Evolutionary conservation across 2,797 vertebrate genomes (phyloP), one percentile per base, ranked within the genome.

Genomic region (Syngnathus rostellatus): DNA sequence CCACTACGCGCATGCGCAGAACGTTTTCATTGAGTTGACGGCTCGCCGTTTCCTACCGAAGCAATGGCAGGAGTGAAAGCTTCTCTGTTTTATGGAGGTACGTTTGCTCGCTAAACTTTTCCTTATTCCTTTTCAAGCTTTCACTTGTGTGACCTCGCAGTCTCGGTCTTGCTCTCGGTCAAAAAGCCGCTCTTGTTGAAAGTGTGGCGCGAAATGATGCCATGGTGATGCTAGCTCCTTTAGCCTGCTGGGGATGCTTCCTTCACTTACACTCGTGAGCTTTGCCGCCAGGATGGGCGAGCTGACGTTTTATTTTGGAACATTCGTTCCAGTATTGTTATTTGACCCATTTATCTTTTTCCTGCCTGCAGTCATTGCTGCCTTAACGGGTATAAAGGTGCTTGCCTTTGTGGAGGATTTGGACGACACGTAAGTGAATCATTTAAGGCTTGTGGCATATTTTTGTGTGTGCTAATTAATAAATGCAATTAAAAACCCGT

Each of bases 401-500:
- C 58, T 84, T 1, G 90, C 86, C 0, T 80, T 89, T 61, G 91
- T 92, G 31, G 89, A 92, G 62, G 90, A 92, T 59, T 87, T 92
- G 17, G 91, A 92, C 74, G 90, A 90, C 75, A 87, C 88, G 91
- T 92, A 86, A 91, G 91, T 88, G 80, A 74, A 66, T 48, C 10
- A 12, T 21, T n/a, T 38, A 5, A 64, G 5, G 10, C 21, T 50
- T 63, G 12, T 50, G 8, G 12, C 9, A 46, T 10, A 31, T 45
- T 45, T 41, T 23, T 43, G 14, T 46, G 19, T 53, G n/a, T 43
- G 23, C 14, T 45, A 7, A 43, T 21, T 19, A 11, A 1, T 41
- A 40, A 62, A 43, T 14, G n/a, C 19, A 12, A 61, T 19, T 31
- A 6, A 5, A 43, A 11, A 12, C 9, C 9, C 5, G 40, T 41